These are phyloP conservation scores for Noctilio leporinus DNA, from an alignment of 2,113 vertebrate genomes.

Conservation along the genomic window DNA sequence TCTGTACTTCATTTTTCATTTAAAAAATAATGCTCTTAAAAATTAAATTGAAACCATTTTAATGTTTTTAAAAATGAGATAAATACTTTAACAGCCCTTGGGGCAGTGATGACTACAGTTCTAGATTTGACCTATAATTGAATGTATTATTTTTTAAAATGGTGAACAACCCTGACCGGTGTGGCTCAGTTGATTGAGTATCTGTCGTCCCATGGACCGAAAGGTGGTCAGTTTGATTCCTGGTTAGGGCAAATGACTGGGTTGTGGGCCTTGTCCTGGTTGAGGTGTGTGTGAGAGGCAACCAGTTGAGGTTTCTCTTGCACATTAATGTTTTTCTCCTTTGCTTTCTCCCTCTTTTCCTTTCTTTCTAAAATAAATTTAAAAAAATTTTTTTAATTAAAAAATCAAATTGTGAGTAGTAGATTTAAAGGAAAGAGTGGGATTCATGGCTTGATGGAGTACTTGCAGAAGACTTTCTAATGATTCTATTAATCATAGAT, in stretches of 20 bases:
- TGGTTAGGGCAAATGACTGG: no score
- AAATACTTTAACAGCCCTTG: not conserved
- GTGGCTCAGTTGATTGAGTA: no score
- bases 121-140: not conserved
- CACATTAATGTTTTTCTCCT: no score
- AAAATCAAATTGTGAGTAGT: not conserved
- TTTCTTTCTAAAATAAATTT: no score
- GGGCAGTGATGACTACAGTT: not conserved
- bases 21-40: constrained; percentile 14
- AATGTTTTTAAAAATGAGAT: not conserved
- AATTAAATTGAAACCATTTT: not conserved
- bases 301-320: no score
- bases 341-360: no score
- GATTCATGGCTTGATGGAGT: not conserved
- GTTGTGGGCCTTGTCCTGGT: no score
- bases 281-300: no score
- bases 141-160: constrained; percentile 19
- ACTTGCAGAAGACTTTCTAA: not conserved
- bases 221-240: no score
- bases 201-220: no score
- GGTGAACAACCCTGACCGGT: not conserved
- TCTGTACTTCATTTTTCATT: not conserved
- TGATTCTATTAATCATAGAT: not conserved
- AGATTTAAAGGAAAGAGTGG: not conserved
- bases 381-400: no score